Evolutionary conservation across 2,113 vertebrate genomes (phyloP), one percentile per base, ranked within the genome.

Genomic region (Silurus glanis): DNA sequence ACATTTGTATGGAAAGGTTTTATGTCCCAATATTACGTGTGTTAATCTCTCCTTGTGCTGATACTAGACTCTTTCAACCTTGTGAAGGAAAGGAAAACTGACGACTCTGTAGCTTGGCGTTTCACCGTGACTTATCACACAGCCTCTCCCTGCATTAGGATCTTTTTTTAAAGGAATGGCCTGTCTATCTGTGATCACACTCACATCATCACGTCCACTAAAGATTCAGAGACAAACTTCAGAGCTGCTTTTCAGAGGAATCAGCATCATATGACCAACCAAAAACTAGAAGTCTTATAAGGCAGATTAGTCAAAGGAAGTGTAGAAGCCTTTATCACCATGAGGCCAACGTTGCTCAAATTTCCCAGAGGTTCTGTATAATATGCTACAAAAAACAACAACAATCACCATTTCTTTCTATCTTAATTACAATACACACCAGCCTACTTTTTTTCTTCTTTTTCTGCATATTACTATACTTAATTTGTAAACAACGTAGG

Each of bases 61-160:
- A 47, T 51, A 69, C 56, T 56, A 19, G 61, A 13, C 21, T 67
- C 74, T 64, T 80, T 61, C 7, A 47, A 10, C 37, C 76, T 67
- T 61, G 55, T 56, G 47, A 66, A 82, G 8, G 37, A 37, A 79
- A 67, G 71, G 56, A 76, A 82, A 49, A 80, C 49, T 59, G 71
- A 59, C 88, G 80, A 80, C 56, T 85, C 56, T 85, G 71, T 17
- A 79, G 72, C 62, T 89, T 89, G 79, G 83, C 80, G 58, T 51
- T 69, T 21, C 62, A 47, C 69, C 80, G 51, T 2, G 59, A 78
- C 78, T 72, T 62, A 85, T 45, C 78, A 83, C 51, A 5, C 23
- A 13, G 53, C 47, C 19, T 64, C 45, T 72, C 49, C 17, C 55
- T 56, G 56, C 37, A 16, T 83, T 82, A 69, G 51, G 55, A 49